Conservation (phyloP, 1,140 invertebrate species). For the Oreohelix idahoensis region DNA sequence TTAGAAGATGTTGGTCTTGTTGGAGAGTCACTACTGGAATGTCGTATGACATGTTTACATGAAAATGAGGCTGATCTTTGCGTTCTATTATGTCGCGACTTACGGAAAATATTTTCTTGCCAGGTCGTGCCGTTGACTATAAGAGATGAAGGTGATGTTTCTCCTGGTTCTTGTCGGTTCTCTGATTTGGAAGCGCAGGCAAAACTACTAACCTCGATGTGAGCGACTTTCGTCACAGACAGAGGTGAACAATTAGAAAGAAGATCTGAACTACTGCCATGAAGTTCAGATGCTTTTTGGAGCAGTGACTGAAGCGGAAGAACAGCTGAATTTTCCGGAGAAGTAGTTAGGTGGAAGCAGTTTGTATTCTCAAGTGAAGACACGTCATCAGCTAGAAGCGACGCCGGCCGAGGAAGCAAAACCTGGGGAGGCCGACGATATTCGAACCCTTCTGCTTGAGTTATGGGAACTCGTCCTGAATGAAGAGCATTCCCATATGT, state of each 20-base stretch:
- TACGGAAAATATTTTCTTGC: not conserved
- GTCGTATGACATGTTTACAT: too few species aligned
- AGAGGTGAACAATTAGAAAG: not conserved
- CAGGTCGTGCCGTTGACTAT: too few species aligned
- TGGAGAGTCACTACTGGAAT: too few species aligned
- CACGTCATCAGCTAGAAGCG: not conserved
- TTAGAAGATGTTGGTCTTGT: too few species aligned
- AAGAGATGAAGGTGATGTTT: too few species aligned
- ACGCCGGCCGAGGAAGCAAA: constrained; percentile 26
- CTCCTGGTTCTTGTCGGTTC: not conserved
- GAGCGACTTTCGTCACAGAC: not conserved
- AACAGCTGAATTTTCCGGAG: not conserved
- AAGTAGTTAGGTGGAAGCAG: not conserved
- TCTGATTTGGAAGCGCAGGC: not conserved
- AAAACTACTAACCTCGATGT: not conserved
- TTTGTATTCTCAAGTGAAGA: not conserved
- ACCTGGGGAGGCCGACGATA: not conserved
- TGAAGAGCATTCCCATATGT: constrained; percentile 36
- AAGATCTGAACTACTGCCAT: not conserved
- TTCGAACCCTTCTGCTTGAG: not conserved
- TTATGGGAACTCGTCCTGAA: constrained; percentile 36
- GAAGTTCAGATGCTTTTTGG: not conserved
- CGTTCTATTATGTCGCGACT: not conserved
- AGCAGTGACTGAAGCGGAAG: not conserved
- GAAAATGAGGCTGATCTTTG: not conserved